A percentile compares a stretch with the other conserved stretches of the same genome.
These are phyloP conservation scores for Neogobius melanostomus DNA, from an alignment of 2,113 vertebrate species.

Conservation along the genomic window DNA sequence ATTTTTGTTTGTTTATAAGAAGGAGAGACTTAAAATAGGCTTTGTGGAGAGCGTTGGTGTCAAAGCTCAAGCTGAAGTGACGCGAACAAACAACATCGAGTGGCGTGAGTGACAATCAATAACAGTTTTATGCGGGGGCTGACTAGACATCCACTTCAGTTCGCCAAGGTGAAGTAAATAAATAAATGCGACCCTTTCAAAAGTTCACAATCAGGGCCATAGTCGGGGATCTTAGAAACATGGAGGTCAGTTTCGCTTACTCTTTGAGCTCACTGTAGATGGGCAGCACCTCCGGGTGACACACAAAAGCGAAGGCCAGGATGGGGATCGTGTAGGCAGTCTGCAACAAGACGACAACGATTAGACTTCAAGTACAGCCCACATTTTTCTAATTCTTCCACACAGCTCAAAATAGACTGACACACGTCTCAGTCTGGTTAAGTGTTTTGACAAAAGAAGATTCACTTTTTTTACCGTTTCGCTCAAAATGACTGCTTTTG, in stretches of 20 bases:
- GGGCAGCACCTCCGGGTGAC: constrained; percentile 95
- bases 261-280: constrained; percentile 99
- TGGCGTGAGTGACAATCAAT: not conserved
- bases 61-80: not conserved
- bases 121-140: not conserved
- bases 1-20: not conserved
- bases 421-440: no score
- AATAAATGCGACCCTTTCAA: no score
- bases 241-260: constrained; percentile 72
- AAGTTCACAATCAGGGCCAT: no score
- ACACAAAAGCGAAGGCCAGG: constrained; percentile 96
- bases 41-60: not conserved
- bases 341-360: constrained; percentile 62
- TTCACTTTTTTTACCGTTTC: not conserved
- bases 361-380: not conserved
- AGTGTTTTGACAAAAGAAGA: no score
- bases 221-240: no score
- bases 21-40: not conserved
- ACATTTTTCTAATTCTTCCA: no score
- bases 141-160: not conserved
- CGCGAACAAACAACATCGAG: not conserved
- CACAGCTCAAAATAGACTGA: no score
- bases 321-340: constrained; percentile 97
- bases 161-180: no score
- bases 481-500: not conserved